Evolutionary conservation across 2,888 invertebrate species (phyloP), one percentile per base, ranked within the genome.

Genomic region (Onthophagus sagittarius): DNA sequence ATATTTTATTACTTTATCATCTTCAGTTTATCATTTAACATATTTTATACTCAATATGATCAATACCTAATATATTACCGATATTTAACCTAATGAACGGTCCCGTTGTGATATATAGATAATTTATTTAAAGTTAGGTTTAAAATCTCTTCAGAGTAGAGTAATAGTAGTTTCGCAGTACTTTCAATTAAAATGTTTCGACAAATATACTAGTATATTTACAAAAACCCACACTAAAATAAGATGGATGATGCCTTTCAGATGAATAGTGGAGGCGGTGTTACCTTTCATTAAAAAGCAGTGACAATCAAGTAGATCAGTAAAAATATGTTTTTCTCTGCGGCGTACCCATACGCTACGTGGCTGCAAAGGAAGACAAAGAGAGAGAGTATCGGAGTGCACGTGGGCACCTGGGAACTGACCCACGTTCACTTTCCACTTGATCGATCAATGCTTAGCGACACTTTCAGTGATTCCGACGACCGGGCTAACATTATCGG

Each of bases 401-500:
- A 53, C 39, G 39, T 53, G 39, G 39, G 39, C 67, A 15, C 67
- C n/a, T 67, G 32, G 31, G 32, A 67, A 67, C 67, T 23, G 32
- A 62, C 62, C 62, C 71, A 62, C 62, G 71, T 71, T 71, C 71
- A 71, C 23, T 62, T 72, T 71, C 72, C 74, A 74, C 69, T 74
- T 74, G 67, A 74, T 74, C 74, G 69, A 74, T 74, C 74, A 74
- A 74, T 72, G 74, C 69, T 72, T 71, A 72, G 69, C 53, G 74
- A 72, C 71, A 64, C 67, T 73, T 73, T 70, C 69, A 69, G 73
- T 73, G 69, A 73, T 73, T 76, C 72, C 73, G 69, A 63, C 71
- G 64, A 32, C 7, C 32, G 71, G 64, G 65, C 72, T 63, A 71
- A 73, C 76, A 76, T 76, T 76, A 82, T 80, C 77, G 79, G 76